These are phyloP conservation scores for Microchirus variegatus DNA, from an alignment of 2,797 vertebrate species.

Conservation along the genomic window DNA sequence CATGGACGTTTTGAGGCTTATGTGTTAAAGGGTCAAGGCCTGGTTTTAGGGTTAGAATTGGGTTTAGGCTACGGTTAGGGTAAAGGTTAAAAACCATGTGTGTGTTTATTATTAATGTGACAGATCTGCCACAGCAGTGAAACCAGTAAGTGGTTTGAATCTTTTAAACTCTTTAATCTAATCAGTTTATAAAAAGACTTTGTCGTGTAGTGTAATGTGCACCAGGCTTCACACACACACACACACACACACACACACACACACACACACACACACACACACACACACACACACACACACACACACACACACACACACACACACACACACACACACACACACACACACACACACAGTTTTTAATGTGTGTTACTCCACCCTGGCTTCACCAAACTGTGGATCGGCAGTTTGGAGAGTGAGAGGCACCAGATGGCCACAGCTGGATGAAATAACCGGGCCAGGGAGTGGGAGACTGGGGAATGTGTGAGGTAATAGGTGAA, in stretches of 20 bases:
- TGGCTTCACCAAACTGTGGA: constrained; percentile 42
- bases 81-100: too few relatives aligned
- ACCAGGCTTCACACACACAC: constrained; percentile 12
- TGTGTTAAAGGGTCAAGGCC: too few relatives aligned
- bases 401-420: constrained; percentile 20
- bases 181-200: too few relatives aligned
- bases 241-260: not conserved
- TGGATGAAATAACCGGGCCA: constrained; percentile 27
- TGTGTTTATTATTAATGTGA: too few relatives aligned
- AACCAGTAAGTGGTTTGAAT: too few relatives aligned
- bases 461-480: not conserved
- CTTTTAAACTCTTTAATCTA: too few relatives aligned
- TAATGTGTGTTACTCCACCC: constrained; percentile 32
- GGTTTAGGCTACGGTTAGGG: too few relatives aligned
- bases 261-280: constrained; percentile 2
- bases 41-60: too few relatives aligned
- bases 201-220: not conserved
- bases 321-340: not conserved
- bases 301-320: constrained; percentile 2
- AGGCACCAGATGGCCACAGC: constrained; percentile 48
- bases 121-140: too few relatives aligned
- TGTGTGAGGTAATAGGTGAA: constrained; percentile 15
- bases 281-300: constrained; percentile 2
- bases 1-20: too few relatives aligned
- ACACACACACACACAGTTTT: constrained; percentile 13